phyloP scores from a whole-genome alignment of 2,797 vertebrate species.

The Syndactyla subalaris region DNA sequence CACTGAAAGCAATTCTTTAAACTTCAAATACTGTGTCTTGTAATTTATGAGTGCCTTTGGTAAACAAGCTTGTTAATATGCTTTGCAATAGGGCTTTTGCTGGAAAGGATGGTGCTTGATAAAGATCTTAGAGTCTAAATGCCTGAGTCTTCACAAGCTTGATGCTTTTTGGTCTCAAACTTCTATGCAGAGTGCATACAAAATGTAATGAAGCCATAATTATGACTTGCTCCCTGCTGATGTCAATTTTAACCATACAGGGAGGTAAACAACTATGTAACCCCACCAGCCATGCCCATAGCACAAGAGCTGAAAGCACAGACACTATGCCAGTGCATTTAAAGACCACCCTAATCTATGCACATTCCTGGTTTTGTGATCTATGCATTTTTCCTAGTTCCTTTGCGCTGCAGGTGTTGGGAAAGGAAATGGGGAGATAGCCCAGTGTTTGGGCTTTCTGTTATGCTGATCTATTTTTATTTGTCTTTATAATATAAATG shows the following conservation, averaged over 20 bases:
- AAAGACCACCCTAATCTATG: background rate
- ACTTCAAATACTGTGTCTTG: background rate
- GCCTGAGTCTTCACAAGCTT: background rate
- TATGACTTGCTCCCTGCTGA: background rate
- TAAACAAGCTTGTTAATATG: background rate
- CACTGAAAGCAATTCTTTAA: conserved; percentile 10
- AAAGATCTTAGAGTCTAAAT: background rate
- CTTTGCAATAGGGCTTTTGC: background rate
- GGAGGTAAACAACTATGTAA: background rate
- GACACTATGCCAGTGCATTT: background rate
- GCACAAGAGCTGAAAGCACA: background rate
- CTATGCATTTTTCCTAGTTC: background rate
- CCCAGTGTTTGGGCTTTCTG: background rate
- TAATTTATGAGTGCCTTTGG: background rate
- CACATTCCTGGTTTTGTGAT: background rate
- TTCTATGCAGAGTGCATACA: background rate
- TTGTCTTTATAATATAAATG: background rate
- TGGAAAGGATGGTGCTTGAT: background rate
- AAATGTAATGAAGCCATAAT: background rate
- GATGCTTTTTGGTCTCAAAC: background rate
- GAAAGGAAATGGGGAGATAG: background rate
- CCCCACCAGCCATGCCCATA: background rate
- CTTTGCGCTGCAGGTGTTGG: background rate
- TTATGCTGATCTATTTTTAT: background rate
- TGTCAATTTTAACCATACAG: background rate